phyloP scores from a whole-genome alignment of 2,888 invertebrate genomes.

The Lydus trimaculatus region DNA sequence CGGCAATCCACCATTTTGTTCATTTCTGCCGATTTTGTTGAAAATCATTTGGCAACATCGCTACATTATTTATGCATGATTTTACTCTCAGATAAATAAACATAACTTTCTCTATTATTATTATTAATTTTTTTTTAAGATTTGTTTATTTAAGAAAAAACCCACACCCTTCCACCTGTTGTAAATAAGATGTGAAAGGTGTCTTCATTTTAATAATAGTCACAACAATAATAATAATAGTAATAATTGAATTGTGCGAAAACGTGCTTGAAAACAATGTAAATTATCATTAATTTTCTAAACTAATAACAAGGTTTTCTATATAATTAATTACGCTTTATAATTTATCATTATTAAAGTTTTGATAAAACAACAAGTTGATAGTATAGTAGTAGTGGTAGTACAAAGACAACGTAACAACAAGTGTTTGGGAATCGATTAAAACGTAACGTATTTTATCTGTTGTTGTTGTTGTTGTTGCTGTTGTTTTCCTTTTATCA shows the following conservation, averaged over 20 bases:
- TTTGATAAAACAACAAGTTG: not conserved
- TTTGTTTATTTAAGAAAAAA: not conserved
- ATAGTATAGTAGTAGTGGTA: not conserved
- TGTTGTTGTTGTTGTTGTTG: not conserved
- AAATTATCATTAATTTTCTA: not conserved
- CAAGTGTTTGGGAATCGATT: not conserved
- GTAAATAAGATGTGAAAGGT: not conserved
- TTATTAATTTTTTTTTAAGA: not conserved
- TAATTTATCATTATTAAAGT: not conserved
- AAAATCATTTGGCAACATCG: not conserved
- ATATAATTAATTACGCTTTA: not conserved
- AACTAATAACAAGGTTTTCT: not conserved
- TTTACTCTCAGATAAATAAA: not conserved
- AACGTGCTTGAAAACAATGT: constrained; percentile 3
- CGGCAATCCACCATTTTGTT: not conserved
- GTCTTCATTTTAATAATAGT: not conserved
- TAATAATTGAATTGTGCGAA: not conserved
- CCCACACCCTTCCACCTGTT: not conserved
- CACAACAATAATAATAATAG: not conserved
- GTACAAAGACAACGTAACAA: too few species aligned
- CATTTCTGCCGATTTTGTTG: not conserved
- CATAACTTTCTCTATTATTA: not conserved
- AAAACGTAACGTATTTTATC: not conserved
- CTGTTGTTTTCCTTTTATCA: not conserved
- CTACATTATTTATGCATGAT: not conserved